Conservation (phyloP, 1,140 invertebrate genomes). For the Wasmannia auropunctata region DNA sequence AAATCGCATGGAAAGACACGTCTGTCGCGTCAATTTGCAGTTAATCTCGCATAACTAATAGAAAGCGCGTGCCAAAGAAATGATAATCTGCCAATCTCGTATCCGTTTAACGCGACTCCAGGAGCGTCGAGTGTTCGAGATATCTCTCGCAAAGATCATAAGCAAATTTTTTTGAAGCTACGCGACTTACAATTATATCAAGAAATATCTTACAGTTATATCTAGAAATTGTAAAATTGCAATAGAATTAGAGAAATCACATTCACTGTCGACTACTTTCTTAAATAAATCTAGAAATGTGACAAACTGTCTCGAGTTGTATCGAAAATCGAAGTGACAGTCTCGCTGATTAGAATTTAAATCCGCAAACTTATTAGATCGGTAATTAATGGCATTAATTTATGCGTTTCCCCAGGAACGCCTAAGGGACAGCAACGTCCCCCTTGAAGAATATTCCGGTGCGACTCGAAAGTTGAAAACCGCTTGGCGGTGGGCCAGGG, state of each 20-base stretch:
- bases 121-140: neutral
- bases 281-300: neutral
- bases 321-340: neutral
- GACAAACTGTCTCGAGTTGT: neutral
- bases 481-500: constrained; percentile 69
- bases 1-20: neutral
- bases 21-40: constrained; percentile 28
- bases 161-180: neutral
- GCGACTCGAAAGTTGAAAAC: constrained; percentile 60
- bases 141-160: neutral
- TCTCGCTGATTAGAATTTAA: neutral
- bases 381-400: neutral
- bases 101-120: constrained; percentile 2
- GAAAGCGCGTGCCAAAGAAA: constrained; percentile 42
- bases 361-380: neutral
- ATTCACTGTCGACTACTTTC: constrained; percentile 33
- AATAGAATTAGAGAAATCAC: neutral
- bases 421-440: neutral
- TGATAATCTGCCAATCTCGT: neutral
- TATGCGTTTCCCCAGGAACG: neutral
- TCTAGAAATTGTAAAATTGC: neutral
- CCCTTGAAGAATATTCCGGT: constrained; percentile 41
- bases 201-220: neutral
- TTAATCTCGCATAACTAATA: constrained; percentile 37
- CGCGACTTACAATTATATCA: constrained; percentile 1